A percentile compares a stretch with the other conserved stretches of the same genome.
These are phyloP conservation scores for Adrianichthys oophorus DNA, from an alignment of 2,797 vertebrate species.

Conservation along the genomic window DNA sequence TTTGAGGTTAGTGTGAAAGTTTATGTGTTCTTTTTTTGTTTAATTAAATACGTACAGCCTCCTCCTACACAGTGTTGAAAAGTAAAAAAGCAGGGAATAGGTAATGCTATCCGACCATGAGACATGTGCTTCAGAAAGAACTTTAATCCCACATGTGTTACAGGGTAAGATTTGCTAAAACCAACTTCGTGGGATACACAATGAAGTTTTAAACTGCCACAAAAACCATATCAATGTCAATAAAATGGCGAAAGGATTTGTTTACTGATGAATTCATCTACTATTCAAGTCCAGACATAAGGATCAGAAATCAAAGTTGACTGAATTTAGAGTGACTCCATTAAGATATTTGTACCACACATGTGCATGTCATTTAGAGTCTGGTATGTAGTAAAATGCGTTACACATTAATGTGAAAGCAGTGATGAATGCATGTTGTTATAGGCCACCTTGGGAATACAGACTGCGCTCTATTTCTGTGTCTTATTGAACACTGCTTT, in stretches of 20 bases:
- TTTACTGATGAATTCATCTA: conserved; percentile 31
- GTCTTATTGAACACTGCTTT: conserved; percentile 43
- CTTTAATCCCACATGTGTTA: conserved; percentile 6
- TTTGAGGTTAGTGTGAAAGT: neutral
- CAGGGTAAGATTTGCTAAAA: conserved; percentile 6
- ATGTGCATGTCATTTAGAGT: conserved; percentile 69
- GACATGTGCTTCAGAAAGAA: conserved; percentile 3
- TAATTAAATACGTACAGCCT: conserved; percentile 2
- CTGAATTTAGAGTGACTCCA: conserved; percentile 49
- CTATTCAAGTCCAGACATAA: conserved; percentile 16
- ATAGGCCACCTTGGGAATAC: conserved; percentile 61
- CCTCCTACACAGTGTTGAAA: neutral
- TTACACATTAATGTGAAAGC: conserved; percentile 64
- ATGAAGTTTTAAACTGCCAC: conserved; percentile 5
- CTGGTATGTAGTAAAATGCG: conserved; percentile 69
- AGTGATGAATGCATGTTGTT: conserved; percentile 71
- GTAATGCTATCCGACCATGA: neutral
- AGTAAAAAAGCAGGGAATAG: neutral
- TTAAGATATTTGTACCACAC: conserved; percentile 52
- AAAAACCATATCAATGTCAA: conserved; percentile 12
- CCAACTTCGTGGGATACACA: conserved; percentile 8
- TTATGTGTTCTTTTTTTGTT: conserved; percentile 3
- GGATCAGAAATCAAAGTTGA: conserved; percentile 49
- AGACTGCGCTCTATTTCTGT: conserved; percentile 58
- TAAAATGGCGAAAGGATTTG: conserved; percentile 10